A percentile compares a stretch with the other conserved stretches of the same genome.
These are phyloP conservation scores for Asbolus verrucosus DNA, from an alignment of 1,140 invertebrate species.

Conservation along the genomic window DNA sequence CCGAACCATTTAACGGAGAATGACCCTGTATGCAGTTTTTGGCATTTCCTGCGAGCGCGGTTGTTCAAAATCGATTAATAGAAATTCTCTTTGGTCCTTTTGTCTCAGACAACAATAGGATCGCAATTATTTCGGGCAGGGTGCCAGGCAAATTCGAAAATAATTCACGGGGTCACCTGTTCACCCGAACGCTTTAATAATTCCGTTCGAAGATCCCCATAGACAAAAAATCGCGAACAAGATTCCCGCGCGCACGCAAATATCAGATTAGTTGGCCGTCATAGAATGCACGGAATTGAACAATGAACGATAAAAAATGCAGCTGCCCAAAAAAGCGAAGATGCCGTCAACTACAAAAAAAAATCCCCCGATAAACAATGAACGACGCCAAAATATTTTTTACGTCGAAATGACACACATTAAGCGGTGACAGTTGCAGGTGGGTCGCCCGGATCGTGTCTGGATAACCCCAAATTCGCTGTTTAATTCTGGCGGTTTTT, in stretches of 20 bases:
- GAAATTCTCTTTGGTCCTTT: constrained; percentile 16
- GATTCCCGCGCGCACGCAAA: constrained; percentile 33
- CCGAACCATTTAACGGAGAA: no score
- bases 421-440: no score
- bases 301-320: constrained; percentile 32
- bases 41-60: constrained; percentile 5
- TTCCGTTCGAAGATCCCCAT: constrained; percentile 1
- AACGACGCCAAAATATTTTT: no score
- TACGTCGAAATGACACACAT: no score
- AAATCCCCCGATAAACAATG: no score
- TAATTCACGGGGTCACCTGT: constrained; percentile 39
- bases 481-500: constrained; percentile 21
- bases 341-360: no score
- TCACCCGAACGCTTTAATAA: neutral
- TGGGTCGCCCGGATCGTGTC: constrained; percentile 1
- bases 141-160: constrained; percentile 36
- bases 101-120: constrained; percentile 37
- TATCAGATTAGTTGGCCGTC: constrained; percentile 33
- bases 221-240: constrained; percentile 27
- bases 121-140: constrained; percentile 30
- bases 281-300: constrained; percentile 35
- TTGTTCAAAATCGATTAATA: constrained; percentile 29
- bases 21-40: no score
- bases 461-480: constrained; percentile 8
- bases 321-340: constrained; percentile 20